Evolutionary conservation across 1,140 invertebrate species (phyloP), one percentile per base, ranked within the genome.

Genomic region (Drosophila athabasca): DNA sequence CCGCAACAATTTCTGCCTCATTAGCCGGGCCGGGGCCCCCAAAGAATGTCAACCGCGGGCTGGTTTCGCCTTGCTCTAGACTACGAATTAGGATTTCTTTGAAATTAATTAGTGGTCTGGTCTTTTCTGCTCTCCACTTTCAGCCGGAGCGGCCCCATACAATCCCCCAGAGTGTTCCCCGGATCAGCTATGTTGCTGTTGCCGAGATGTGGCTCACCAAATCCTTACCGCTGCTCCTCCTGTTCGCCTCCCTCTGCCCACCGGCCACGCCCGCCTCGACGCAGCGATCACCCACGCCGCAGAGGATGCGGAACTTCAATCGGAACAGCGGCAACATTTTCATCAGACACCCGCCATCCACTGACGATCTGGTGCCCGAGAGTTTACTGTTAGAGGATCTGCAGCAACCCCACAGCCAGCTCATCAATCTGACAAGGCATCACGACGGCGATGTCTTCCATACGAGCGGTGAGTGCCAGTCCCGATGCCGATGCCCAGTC

Each of bases 381-480:
- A 91, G 90, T 68, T 75, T 91, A 73, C 83, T 91, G 74, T 68
- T 91, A 75, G 87, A 91, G 71, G 78, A 82, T 69, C 70, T 91
- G 62, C 88, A 81, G 48, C 90, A 87, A 58, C 69, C 71, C 55
- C 80, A 68, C 67, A 81, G 76, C 19, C 79, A 88, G 50, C 67
- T 90, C 64, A 71, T 89, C 64, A 92, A 92, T 82, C 78, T 94
- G 68, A 94, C 92, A 41, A 85, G 94, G 73, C 93, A 94, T 79
- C 91, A 92, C 79, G 93, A 93, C 79, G 94, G 94, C 64, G 94
- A 94, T 83, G 92, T 94, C 77, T 94, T 94, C 79, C 92, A 90
- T 43, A 91, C 93, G 44, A 92, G 92, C 90, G 94, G 94, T 94
- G 87, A 92, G 83, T 79, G 17, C 39, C 59, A 52, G 51, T 43